Evolutionary conservation across 2,113 vertebrate genomes (phyloP), one percentile per base, ranked within the genome.

Genomic region (Naja naja): DNA sequence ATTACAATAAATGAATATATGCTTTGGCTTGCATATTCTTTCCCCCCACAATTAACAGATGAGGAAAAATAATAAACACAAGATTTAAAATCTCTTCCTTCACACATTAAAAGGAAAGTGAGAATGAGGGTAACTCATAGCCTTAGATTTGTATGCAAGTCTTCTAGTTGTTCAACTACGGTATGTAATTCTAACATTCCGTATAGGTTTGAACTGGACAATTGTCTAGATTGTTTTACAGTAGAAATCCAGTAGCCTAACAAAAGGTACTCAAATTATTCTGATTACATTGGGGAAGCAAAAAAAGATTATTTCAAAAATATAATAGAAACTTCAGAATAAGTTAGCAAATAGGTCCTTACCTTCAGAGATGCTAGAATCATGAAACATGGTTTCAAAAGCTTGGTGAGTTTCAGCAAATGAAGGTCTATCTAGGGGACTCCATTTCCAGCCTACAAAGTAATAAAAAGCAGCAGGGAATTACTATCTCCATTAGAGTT

Each of bases 281-380:
- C 54, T 64, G 56, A 81, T 47, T 30, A 92, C 60, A 89, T 20
- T 81, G 34, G 74, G 34, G 3, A 94, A 58, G 30, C 7, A 43
- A 87, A 74, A 49, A 52, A 25, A 0, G 4, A 56, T 54, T 86
- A 54, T 34, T 39, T 64, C 5, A 9, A 60, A 90, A 23, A 34
- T 39, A 58, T 39, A 18, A 69, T 90, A 87, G 55, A 60, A 56
- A 39, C 89, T 11, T 55, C 91, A 74, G 60, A 94, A 12, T 3
- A 53, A 89, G 49, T 25, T 22, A 91, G 88, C 49, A 93, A 30
- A 45, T 81, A 20, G 45, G 16, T 85, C 90, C 95, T 93, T 97
- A 99, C 99, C 99, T 98, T 99, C 99, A 89, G 99, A 99, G 95
- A 99, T 99, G 97, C 99, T 99, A 0, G 99, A 99, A 96, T 99